Percentiles rank a stretch among this genome's conserved stretches.
phyloP scores from a whole-genome alignment of 2,888 invertebrate species.

The Chrysotoxum bicinctum region DNA sequence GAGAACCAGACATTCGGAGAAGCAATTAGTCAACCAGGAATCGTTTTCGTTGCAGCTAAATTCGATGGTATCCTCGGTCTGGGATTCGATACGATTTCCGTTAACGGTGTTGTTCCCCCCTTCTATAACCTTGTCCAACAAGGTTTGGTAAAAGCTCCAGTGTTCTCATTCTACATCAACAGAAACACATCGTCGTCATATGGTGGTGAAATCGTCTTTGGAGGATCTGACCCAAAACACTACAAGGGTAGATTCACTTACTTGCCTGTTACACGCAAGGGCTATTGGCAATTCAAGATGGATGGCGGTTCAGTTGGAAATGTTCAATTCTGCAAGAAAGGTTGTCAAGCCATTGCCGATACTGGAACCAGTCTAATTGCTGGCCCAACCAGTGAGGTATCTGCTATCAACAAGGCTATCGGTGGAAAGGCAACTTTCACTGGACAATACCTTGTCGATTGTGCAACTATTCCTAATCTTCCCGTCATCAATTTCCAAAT shows the following conservation, averaged over 20 bases:
- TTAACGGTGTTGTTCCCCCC: conserved; percentile 94
- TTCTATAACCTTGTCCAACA: conserved; percentile 96
- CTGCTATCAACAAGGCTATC: conserved; percentile 89
- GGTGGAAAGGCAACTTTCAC: conserved; percentile 91
- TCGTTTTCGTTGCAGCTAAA: conserved; percentile 98
- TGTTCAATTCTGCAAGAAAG: conserved; percentile 86
- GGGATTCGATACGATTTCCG: conserved; percentile 94
- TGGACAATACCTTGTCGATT: conserved; percentile 93
- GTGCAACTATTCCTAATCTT: conserved; percentile 88
- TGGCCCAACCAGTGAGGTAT: conserved; percentile 92
- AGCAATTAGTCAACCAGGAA: conserved; percentile 96
- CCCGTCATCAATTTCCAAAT: conserved; percentile 91
- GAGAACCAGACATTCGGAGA: conserved; percentile 96
- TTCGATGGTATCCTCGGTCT: conserved; percentile 99
- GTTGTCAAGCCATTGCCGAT: conserved; percentile 97
- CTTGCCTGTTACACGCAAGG: conserved; percentile 90
- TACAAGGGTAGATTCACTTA: conserved; percentile 94
- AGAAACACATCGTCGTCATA: conserved; percentile 86
- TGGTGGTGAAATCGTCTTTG: conserved; percentile 95
- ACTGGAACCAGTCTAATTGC: conserved; percentile 98
- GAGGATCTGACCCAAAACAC: conserved; percentile 96
- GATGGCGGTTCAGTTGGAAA: conserved; percentile 85
- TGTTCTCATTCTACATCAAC: conserved; percentile 98
- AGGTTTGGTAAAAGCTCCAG: conserved; percentile 86
- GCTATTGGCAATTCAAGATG: conserved; percentile 99